A percentile compares a stretch with the other conserved stretches of the same genome.
Conservation (phyloP, 2,888 invertebrate species). For the Clostera curtula region DNA sequence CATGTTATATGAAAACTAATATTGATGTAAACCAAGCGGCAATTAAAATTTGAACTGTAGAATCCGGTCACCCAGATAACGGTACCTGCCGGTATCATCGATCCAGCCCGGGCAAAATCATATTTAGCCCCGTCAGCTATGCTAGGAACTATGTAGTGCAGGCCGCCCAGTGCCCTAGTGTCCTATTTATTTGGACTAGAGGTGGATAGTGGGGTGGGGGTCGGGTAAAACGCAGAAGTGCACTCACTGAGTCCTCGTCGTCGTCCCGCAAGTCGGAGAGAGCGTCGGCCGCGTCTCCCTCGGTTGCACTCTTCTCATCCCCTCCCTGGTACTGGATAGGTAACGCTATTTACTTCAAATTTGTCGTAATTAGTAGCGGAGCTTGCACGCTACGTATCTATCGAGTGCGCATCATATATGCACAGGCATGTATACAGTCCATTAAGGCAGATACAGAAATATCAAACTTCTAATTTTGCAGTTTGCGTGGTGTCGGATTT, state of each 20-base stretch:
- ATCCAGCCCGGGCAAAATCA: conserved; percentile 26
- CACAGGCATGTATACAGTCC: no score
- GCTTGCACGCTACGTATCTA: no score
- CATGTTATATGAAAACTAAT: no score
- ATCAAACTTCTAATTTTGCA: no score
- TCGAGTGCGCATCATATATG: conserved; percentile 1
- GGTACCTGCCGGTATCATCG: conserved; percentile 20
- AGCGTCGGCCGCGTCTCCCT: conserved; percentile 50
- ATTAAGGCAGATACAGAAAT: no score
- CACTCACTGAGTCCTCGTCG: conserved; percentile 82
- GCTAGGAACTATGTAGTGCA: conserved; percentile 38
- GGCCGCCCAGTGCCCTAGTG: conserved; percentile 52
- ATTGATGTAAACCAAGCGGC: no score
- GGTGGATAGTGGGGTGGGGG: conserved; percentile 17
- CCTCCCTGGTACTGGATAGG: conserved; percentile 46
- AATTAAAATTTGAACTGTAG: no score
- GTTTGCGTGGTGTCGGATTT: no score
- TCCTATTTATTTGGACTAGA: conserved; percentile 48
- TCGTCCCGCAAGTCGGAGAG: conserved; percentile 72
- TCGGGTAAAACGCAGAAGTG: conserved; percentile 29
- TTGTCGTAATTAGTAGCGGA: no score
- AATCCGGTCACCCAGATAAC: no score
- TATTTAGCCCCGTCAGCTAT: conserved; percentile 27
- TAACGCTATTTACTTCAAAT: neutral
- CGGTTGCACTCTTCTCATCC: conserved; percentile 46